phyloP scores from a whole-genome alignment of 2,797 vertebrate genomes.

The Tinamus major region DNA sequence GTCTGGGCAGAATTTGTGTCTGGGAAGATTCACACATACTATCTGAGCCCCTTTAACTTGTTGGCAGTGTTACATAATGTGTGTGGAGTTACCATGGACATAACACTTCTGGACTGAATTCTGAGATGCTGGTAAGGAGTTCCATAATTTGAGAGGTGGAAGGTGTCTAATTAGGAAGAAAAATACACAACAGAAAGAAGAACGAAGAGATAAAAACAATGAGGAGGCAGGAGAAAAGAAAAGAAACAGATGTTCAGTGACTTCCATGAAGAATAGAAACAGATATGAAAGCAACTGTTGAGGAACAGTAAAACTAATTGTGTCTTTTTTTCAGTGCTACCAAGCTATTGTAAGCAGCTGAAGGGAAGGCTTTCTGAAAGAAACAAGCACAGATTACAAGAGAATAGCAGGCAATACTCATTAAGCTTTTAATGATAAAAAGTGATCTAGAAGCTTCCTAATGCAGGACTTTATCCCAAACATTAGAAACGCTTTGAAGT shows the following conservation, averaged over 20 bases:
- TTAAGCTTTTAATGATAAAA: neutral
- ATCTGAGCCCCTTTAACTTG: neutral
- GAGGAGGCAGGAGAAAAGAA: neutral
- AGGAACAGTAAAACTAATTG: neutral
- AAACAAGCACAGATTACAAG: neutral
- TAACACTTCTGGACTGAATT: neutral
- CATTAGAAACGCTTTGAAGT: constrained; percentile 7
- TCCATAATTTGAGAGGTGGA: neutral
- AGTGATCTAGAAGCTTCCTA: constrained; percentile 6
- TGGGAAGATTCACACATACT: neutral
- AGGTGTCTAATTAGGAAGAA: constrained; percentile 7
- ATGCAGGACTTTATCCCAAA: neutral
- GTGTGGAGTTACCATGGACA: neutral
- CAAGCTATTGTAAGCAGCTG: neutral
- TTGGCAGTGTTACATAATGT: neutral
- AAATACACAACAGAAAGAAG: neutral
- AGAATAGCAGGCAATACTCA: neutral
- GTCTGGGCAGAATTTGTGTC: neutral
- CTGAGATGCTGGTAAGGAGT: neutral
- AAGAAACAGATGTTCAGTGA: neutral
- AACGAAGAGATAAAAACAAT: neutral
- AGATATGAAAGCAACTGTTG: neutral
- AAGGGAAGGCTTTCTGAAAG: constrained; percentile 17
- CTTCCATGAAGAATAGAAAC: neutral
- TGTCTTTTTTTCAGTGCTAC: neutral